A percentile compares a stretch with the other conserved stretches of the same genome.
Evolutionary conservation across 2,797 vertebrate species (phyloP).

Genomic region (Rhincodon typus): DNA sequence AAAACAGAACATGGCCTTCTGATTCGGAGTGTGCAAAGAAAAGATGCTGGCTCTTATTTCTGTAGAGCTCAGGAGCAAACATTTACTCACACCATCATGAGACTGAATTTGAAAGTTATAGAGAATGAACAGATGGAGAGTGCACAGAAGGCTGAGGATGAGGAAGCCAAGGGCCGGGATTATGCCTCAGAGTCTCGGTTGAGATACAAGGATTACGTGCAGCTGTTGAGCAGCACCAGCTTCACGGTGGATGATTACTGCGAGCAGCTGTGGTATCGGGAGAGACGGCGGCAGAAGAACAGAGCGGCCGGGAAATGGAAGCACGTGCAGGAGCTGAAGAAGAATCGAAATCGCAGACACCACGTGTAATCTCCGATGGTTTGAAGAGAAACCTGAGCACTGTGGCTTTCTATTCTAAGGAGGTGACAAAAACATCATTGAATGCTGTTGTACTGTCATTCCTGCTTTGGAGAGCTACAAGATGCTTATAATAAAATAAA

Average conservation of each 20-base stretch:
- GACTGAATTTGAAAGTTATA: constrained; percentile 75
- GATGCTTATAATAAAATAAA: background rate
- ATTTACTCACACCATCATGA: constrained; percentile 77
- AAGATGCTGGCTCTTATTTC: constrained; percentile 74
- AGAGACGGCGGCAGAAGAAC: constrained; percentile 58
- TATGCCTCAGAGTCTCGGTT: constrained; percentile 65
- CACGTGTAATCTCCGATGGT: constrained; percentile 51
- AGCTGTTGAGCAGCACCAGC: constrained; percentile 74
- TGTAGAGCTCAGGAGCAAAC: constrained; percentile 86
- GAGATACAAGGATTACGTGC: constrained; percentile 90
- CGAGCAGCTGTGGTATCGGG: constrained; percentile 82
- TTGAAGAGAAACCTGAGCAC: background rate
- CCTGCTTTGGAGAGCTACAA: background rate
- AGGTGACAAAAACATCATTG: background rate
- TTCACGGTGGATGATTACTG: constrained; percentile 90
- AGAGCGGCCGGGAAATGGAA: constrained; percentile 72
- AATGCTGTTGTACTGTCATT: background rate
- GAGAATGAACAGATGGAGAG: constrained; percentile 73
- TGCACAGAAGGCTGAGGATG: constrained; percentile 60
- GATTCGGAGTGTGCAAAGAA: constrained; percentile 76
- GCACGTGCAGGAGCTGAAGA: constrained; percentile 87
- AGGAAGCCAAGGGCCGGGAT: constrained; percentile 52
- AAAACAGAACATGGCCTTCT: constrained; percentile 79
- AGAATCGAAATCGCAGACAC: constrained; percentile 84
- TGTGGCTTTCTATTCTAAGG: background rate